phyloP scores from a whole-genome alignment of 1,140 invertebrate genomes.

The Ceratina calcarata region DNA sequence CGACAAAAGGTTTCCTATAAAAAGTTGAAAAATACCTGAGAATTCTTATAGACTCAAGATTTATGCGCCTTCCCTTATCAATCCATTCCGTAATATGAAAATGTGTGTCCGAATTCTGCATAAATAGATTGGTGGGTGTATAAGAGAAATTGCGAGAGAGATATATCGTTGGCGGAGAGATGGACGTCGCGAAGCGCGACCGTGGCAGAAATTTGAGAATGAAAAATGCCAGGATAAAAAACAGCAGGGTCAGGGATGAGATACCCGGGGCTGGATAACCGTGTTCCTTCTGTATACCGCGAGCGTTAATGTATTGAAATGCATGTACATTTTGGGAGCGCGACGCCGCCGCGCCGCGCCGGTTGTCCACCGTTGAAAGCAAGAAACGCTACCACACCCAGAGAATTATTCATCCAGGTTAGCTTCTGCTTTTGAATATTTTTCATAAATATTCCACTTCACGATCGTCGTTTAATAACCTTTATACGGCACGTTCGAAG shows the following conservation, averaged over 20 bases:
- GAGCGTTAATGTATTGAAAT: conserved; percentile 60
- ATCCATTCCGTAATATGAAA: no score
- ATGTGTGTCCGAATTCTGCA: no score
- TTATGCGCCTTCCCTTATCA: no score
- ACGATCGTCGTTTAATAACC: conserved; percentile 53
- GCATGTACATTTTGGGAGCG: conserved; percentile 51
- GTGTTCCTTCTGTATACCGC: conserved; percentile 33
- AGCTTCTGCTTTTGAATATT: conserved; percentile 56
- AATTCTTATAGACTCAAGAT: no score
- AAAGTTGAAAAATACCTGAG: no score
- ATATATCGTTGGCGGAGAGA: background rate
- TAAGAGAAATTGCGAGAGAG: no score
- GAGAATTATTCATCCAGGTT: conserved; percentile 57
- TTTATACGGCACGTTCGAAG: conserved; percentile 6
- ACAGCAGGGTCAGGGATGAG: background rate
- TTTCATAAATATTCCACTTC: conserved; percentile 64
- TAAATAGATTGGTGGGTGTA: no score
- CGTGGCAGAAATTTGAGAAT: conserved; percentile 12
- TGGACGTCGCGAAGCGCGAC: background rate
- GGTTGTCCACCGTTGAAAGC: conserved; percentile 26
- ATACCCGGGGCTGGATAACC: conserved; percentile 35
- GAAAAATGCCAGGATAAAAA: conserved; percentile 38
- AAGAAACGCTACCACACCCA: conserved; percentile 32
- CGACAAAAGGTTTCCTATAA: no score
- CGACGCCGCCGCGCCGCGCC: conserved; percentile 6